A percentile compares a stretch with the other conserved stretches of the same genome.
Conservation (phyloP, 2,888 invertebrate species). For the Augiades crinisus region DNA sequence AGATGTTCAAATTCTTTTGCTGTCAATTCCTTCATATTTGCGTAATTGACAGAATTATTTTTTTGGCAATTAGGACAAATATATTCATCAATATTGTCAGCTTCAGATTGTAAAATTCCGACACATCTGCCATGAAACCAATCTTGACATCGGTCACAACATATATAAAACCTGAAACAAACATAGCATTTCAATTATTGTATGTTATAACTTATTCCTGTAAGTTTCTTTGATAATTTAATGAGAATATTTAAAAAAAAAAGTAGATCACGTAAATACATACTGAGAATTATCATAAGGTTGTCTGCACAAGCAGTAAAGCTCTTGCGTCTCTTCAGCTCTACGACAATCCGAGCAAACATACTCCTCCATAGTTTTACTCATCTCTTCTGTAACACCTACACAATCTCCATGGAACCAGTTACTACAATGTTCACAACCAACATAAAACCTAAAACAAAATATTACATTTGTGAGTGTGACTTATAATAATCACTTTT, state of each 20-base stretch:
- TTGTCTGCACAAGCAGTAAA: conserved; percentile 97
- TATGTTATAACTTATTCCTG: too few relatives aligned
- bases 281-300: conserved; percentile 99
- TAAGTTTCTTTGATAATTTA: too few relatives aligned
- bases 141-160: conserved; percentile 99
- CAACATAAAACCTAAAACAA: conserved; percentile 93
- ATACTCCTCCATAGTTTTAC: conserved; percentile 94
- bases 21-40: conserved; percentile 93
- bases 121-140: conserved; percentile 99
- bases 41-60: conserved; percentile 93
- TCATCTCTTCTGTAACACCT: conserved; percentile 94
- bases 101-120: conserved; percentile 95
- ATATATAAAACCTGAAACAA: conserved; percentile 95
- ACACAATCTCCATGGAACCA: conserved; percentile 99
- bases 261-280: too few relatives aligned
- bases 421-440: conserved; percentile 98
- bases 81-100: conserved; percentile 97
- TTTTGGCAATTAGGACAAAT: conserved; percentile 97
- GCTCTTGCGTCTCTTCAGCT: conserved; percentile 93
- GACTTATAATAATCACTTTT: too few relatives aligned
- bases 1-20: conserved; percentile 91
- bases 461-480: too few relatives aligned
- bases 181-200: too few relatives aligned
- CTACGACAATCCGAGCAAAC: conserved; percentile 93
- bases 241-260: too few relatives aligned